A percentile compares a stretch with the other conserved stretches of the same genome.
Conservation (phyloP, 2,113 vertebrate genomes). For the Burhinus oedicnemus region DNA sequence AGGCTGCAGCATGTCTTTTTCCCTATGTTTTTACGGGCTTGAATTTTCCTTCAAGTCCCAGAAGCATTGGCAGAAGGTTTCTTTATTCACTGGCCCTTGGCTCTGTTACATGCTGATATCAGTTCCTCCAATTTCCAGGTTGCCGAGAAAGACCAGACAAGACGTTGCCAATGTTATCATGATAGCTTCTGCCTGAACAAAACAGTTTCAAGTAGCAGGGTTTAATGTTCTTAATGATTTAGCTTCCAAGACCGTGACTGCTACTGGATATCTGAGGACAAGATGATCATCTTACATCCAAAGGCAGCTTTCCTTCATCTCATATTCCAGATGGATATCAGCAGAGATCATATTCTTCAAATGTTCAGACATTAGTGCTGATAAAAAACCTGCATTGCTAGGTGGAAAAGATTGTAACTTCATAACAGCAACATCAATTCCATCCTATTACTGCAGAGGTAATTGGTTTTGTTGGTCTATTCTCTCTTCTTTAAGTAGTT, state of each 20-base stretch:
- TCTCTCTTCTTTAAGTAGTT: not conserved
- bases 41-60: not conserved
- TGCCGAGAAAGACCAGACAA: not conserved
- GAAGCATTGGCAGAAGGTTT: not conserved
- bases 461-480: not conserved
- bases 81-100: not conserved
- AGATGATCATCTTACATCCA: conserved; percentile 31
- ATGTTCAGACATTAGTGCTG: not conserved
- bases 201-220: not conserved
- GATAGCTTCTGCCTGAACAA: conserved; percentile 3
- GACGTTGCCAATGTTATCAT: not conserved
- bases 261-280: conserved; percentile 31
- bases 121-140: conserved; percentile 2
- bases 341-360: conserved; percentile 27
- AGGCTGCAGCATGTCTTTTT: not conserved
- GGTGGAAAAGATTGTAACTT: not conserved
- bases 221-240: conserved; percentile 15
- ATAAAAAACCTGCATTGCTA: not conserved
- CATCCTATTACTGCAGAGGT: not conserved
- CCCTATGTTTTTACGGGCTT: not conserved
- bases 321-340: conserved; percentile 20
- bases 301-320: conserved; percentile 20
- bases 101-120: not conserved
- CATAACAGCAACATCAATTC: not conserved
- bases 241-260: not conserved